Conservation (phyloP, 1,140 invertebrate genomes). For the Psilanteris sp. region DNA sequence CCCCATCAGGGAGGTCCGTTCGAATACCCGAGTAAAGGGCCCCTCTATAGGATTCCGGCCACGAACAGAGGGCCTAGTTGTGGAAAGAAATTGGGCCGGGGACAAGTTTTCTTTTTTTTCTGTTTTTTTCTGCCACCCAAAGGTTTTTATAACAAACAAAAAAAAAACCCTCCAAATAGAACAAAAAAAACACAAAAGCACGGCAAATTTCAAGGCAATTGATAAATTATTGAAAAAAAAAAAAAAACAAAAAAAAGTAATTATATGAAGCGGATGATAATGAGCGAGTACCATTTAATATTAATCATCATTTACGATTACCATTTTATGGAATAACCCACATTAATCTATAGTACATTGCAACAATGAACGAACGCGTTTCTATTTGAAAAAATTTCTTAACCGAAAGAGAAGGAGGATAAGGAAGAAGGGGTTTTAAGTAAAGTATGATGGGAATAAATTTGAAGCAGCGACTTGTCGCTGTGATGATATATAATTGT, state of each 20-base stretch:
- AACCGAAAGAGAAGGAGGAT: slow-evolving; percentile 14
- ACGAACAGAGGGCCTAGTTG: slow-evolving; percentile 46
- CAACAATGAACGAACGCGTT: slow-evolving; percentile 33
- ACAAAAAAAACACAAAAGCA: too few relatives aligned
- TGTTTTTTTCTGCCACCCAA: too few relatives aligned
- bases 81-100: slow-evolving; percentile 15
- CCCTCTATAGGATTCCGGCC: slow-evolving; percentile 39
- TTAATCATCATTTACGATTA: slow-evolving; percentile 58
- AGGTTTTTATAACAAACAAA: too few relatives aligned
- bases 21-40: slow-evolving; percentile 20
- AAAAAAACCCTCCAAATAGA: slow-evolving; percentile 8
- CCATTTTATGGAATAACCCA: slow-evolving; percentile 57
- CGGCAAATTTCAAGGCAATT: slow-evolving; percentile 32
- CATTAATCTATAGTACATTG: slow-evolving; percentile 53
- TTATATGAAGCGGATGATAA: slow-evolving; percentile 36
- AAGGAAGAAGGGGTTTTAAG: too few relatives aligned
- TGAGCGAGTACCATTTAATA: slow-evolving; percentile 51
- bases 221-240: slow-evolving; percentile 10
- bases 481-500: slow-evolving; percentile 31
- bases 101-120: slow-evolving; percentile 6
- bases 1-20: slow-evolving; percentile 28
- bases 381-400: slow-evolving; percentile 49
- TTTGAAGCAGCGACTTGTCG: slow-evolving; percentile 42
- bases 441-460: too few relatives aligned
- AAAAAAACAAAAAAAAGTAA: slow-evolving; percentile 11